Evolutionary conservation across 2,888 invertebrate species (phyloP).

Genomic region (Yponomeuta cagnagella): DNA sequence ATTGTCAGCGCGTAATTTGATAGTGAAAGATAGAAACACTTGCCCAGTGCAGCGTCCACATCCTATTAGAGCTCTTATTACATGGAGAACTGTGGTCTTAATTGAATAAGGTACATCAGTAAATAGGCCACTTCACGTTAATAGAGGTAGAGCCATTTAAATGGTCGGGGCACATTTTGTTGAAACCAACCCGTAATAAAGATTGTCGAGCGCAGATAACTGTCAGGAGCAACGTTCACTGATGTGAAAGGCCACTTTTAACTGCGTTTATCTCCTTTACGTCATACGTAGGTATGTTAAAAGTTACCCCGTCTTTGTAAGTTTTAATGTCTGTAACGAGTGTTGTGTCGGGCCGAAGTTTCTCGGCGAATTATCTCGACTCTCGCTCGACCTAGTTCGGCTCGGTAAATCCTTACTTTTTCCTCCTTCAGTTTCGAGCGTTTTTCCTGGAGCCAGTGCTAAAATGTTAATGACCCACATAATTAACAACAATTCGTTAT

Average conservation of each 20-base stretch:
- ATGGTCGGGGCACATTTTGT: background rate
- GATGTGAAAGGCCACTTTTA: slow-evolving; percentile 11
- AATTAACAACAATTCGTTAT: slow-evolving; percentile 13
- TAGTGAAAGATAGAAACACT: background rate
- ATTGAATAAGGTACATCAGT: background rate
- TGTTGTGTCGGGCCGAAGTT: slow-evolving; percentile 48
- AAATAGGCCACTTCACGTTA: background rate
- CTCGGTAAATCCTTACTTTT: slow-evolving; percentile 35
- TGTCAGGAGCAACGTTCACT: slow-evolving; percentile 8
- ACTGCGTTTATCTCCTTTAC: slow-evolving; percentile 7
- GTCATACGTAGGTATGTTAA: slow-evolving; percentile 5
- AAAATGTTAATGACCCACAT: slow-evolving; percentile 65
- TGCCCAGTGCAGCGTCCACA: background rate
- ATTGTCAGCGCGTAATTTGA: background rate
- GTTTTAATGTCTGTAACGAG: slow-evolving; percentile 31
- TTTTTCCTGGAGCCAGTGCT: slow-evolving; percentile 44
- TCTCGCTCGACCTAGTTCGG: slow-evolving; percentile 57
- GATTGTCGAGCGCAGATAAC: slow-evolving; percentile 2
- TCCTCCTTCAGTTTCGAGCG: slow-evolving; percentile 47
- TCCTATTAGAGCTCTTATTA: background rate
- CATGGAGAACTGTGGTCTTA: background rate
- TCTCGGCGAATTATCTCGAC: slow-evolving; percentile 26
- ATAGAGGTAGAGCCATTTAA: background rate
- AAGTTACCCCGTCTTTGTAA: slow-evolving; percentile 22
- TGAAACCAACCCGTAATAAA: background rate